Evolutionary conservation across 2,113 vertebrate species (phyloP).

Genomic region (Ellobius talpinus): DNA sequence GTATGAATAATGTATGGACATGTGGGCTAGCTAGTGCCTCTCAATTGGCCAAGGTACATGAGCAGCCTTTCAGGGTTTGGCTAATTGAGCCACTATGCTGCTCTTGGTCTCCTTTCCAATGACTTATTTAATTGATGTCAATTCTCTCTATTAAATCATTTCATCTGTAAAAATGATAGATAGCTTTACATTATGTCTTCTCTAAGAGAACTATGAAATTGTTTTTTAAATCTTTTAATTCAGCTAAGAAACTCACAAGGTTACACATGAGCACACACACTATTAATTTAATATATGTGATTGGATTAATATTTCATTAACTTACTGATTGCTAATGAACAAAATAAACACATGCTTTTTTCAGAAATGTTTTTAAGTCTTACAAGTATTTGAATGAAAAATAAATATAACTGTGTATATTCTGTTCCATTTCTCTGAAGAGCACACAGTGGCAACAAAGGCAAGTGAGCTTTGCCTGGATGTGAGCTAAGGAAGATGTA

Average conservation of each 20-base stretch:
- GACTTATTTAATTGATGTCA: constrained; percentile 59
- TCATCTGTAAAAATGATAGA: constrained; percentile 38
- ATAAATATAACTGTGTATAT: not conserved
- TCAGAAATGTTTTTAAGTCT: not conserved
- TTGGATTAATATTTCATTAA: not conserved
- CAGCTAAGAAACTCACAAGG: not conserved
- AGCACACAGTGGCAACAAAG: not conserved
- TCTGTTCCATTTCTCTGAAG: constrained; percentile 22
- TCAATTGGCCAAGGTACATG: not conserved
- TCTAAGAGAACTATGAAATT: constrained; percentile 18
- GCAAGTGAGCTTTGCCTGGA: not conserved
- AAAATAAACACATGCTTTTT: constrained; percentile 53
- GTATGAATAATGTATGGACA: constrained; percentile 56
- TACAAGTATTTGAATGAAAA: constrained; percentile 27
- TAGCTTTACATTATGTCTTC: constrained; percentile 36
- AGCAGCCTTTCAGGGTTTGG: not conserved
- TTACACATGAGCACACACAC: not conserved
- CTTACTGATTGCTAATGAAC: not conserved
- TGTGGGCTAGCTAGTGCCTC: not conserved
- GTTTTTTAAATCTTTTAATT: constrained; percentile 11
- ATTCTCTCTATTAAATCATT: constrained; percentile 42
- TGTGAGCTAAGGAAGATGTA: not conserved
- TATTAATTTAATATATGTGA: not conserved
- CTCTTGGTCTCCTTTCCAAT: constrained; percentile 10
- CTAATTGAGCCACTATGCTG: not conserved